phyloP scores from a whole-genome alignment of 2,888 invertebrate genomes.

The Panopea generosa region DNA sequence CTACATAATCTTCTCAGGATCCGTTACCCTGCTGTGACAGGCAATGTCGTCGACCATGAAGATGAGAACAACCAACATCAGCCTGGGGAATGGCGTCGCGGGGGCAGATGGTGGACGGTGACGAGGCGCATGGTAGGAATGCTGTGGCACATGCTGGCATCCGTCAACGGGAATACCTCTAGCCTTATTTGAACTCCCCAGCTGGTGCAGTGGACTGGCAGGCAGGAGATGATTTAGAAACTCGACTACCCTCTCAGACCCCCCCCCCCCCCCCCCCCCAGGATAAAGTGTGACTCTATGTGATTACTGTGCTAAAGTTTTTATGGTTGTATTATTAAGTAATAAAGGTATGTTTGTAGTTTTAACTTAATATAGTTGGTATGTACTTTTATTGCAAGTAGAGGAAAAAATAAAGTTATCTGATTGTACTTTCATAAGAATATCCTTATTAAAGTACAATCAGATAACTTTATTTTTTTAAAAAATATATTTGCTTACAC shows the following conservation, averaged over 20 bases:
- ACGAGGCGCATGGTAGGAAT: constrained; percentile 23
- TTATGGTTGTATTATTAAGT: not conserved
- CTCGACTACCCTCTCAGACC: no score
- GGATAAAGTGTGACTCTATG: constrained; percentile 5
- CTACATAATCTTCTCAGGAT: constrained; percentile 57
- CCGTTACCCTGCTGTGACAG: constrained; percentile 34
- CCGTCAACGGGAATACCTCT: no score
- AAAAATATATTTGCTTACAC: constrained; percentile 5
- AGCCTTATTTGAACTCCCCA: no score
- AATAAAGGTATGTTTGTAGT: not conserved
- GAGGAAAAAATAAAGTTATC: no score
- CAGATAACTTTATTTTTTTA: no score
- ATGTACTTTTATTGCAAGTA: no score
- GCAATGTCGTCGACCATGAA: constrained; percentile 49
- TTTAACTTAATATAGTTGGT: not conserved
- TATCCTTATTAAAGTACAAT: no score
- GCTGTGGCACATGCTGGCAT: constrained; percentile 38
- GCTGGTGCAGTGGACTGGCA: constrained; percentile 54
- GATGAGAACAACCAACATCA: constrained; percentile 56
- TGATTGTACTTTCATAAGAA: no score
- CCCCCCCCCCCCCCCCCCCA: not conserved
- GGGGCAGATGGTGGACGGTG: constrained; percentile 24
- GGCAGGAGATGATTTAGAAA: constrained; percentile 51
- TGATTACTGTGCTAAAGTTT: not conserved
- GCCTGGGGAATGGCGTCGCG: constrained; percentile 58